Percentiles rank a stretch among this genome's conserved stretches.
Evolutionary conservation across 2,888 invertebrate genomes (phyloP).

Genomic region (Yponomeuta malinellus): DNA sequence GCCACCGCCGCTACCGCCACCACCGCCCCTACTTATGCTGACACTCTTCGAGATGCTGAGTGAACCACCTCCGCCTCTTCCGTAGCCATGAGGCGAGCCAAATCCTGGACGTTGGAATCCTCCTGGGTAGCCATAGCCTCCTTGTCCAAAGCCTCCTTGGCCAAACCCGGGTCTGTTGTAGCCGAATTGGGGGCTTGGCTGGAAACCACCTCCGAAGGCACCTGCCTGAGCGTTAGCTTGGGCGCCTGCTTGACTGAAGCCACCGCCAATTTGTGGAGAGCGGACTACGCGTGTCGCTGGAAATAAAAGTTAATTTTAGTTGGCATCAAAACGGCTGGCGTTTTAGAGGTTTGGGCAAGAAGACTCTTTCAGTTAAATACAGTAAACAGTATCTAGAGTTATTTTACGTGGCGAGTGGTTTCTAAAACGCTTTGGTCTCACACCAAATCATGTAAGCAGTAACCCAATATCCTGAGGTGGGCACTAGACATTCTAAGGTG

Average conservation of each 20-base stretch:
- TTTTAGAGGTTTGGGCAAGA: neutral
- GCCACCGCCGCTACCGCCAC: conserved; percentile 16
- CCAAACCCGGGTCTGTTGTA: conserved; percentile 17
- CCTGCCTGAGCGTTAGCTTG: conserved; percentile 35
- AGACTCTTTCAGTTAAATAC: neutral
- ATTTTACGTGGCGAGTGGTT: too few species aligned
- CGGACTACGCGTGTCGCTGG: conserved; percentile 33
- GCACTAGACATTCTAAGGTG: too few species aligned
- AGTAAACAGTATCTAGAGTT: too few species aligned
- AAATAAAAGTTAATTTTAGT: conserved; percentile 15
- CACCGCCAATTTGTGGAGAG: conserved; percentile 36
- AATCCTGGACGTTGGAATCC: conserved; percentile 18
- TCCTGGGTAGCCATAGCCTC: conserved; percentile 20
- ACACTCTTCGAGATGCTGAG: conserved; percentile 44
- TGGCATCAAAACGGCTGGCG: neutral
- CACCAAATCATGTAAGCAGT: too few species aligned
- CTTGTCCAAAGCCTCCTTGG: conserved; percentile 16
- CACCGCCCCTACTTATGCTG: conserved; percentile 33
- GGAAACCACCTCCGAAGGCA: conserved; percentile 25
- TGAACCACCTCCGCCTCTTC: conserved; percentile 22
- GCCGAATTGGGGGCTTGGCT: neutral
- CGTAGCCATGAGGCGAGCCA: conserved; percentile 5
- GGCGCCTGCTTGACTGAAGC: conserved; percentile 30
- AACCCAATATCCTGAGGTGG: too few species aligned
- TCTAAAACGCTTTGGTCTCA: too few species aligned